These are phyloP conservation scores for Phortica variegata DNA, from an alignment of 1,140 invertebrate species.

Conservation along the genomic window DNA sequence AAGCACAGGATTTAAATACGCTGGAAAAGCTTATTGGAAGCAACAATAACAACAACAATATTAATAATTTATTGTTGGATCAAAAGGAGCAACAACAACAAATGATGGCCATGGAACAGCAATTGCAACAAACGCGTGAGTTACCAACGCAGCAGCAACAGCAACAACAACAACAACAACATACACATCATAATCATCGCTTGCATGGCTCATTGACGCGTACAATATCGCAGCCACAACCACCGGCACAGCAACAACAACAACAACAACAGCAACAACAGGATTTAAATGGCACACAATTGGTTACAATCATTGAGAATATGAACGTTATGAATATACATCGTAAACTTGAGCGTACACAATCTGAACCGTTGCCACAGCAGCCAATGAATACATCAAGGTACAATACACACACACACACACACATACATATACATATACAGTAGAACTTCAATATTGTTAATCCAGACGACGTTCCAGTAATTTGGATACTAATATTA, in stretches of 20 bases:
- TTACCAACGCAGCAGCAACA: conserved; percentile 22
- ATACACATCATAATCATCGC: conserved; percentile 27
- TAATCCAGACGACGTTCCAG: not conserved
- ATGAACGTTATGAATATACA: conserved; percentile 61
- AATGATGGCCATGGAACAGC: conserved; percentile 15
- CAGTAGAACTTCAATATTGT: conserved; percentile 10
- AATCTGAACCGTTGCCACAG: conserved; percentile 70
- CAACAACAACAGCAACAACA: conserved; percentile 27
- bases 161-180: conserved; percentile 19
- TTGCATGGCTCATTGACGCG: conserved; percentile 40
- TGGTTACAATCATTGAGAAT: conserved; percentile 58
- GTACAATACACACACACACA: too few species aligned
- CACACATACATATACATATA: too few species aligned
- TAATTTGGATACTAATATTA: not conserved
- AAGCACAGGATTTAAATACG: conserved; percentile 20
- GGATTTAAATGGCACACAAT: conserved; percentile 15
- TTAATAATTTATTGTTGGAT: too few species aligned
- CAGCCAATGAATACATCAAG: conserved; percentile 55
- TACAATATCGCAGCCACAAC: conserved; percentile 48
- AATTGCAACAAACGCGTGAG: conserved; percentile 18
- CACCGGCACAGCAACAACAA: conserved; percentile 18
- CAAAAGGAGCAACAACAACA: conserved; percentile 28
- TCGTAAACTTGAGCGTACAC: conserved; percentile 77
- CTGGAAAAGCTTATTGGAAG: too few species aligned
- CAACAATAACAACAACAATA: too few species aligned